phyloP scores from a whole-genome alignment of 2,113 vertebrate genomes.

The Tragelaphus buxtoni region DNA sequence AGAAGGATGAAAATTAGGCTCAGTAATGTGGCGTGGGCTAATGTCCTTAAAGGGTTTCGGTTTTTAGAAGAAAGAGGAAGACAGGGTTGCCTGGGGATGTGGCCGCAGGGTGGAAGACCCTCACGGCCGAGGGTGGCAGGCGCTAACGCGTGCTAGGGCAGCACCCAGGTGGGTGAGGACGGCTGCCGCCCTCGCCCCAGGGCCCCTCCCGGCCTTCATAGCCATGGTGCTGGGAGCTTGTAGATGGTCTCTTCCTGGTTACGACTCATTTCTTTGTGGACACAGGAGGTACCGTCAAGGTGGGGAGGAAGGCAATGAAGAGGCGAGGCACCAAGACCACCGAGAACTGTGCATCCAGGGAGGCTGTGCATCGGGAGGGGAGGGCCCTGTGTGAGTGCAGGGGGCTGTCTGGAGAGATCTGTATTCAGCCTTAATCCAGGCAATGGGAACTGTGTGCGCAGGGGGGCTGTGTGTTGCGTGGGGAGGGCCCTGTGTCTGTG shows the following conservation, averaged over 20 bases:
- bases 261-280: not conserved
- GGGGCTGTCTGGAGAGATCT: not conserved
- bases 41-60: not conserved
- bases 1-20: not conserved
- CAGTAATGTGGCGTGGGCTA: rapidly evolving
- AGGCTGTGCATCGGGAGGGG: not conserved
- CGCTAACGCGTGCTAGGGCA: rapidly evolving
- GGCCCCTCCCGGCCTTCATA: not conserved
- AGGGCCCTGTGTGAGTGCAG: not conserved
- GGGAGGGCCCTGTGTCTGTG: not conserved
- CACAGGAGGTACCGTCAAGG: not conserved
- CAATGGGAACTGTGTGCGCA: not conserved
- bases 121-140: not conserved
- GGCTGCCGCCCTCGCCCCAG: not conserved
- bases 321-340: not conserved
- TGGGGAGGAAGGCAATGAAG: not conserved
- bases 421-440: not conserved
- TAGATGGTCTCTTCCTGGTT: not conserved
- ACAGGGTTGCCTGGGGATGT: too few species aligned
- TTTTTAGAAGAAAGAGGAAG: not conserved
- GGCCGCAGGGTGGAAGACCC: not conserved
- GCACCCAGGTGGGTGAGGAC: not conserved
- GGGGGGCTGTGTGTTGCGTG: not conserved
- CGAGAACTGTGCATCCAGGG: not conserved
- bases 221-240: not conserved